Evolutionary conservation across 2,113 vertebrate species (phyloP).

Genomic region (Dipodomys stephensi): DNA sequence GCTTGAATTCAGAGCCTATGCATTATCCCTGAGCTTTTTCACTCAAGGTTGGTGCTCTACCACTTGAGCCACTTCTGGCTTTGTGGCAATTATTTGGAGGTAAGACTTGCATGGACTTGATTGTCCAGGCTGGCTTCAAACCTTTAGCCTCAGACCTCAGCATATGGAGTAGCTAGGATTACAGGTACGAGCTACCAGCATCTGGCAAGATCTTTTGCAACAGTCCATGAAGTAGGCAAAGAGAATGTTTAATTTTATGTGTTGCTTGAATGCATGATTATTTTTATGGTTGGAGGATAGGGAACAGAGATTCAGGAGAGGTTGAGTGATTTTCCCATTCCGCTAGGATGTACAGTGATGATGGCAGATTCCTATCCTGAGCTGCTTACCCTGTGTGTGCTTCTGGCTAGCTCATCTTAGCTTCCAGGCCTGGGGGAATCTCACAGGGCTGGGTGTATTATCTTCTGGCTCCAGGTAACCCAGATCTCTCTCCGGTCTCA

Average conservation of each 20-base stretch:
- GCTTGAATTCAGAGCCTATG: too few relatives aligned
- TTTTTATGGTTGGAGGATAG: not conserved
- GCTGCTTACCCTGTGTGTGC: not conserved
- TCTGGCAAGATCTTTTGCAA: not conserved
- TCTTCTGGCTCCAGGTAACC: conserved; percentile 89
- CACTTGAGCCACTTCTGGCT: too few relatives aligned
- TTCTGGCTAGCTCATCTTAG: not conserved
- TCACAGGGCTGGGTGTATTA: not conserved
- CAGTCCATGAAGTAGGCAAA: not conserved
- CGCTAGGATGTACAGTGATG: not conserved
- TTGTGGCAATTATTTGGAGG: too few relatives aligned
- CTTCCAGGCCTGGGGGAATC: not conserved
- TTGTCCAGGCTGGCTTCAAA: too few relatives aligned
- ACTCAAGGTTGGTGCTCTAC: too few relatives aligned
- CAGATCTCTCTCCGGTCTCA: conserved; percentile 93
- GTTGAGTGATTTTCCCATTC: not conserved
- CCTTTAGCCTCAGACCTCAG: too few relatives aligned
- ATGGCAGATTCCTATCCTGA: not conserved
- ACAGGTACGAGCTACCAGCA: too few relatives aligned
- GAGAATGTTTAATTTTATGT: not conserved
- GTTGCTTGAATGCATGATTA: too few relatives aligned
- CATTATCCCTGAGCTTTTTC: too few relatives aligned
- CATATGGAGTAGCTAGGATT: too few relatives aligned
- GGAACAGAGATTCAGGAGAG: not conserved
- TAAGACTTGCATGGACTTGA: too few relatives aligned